Evolutionary conservation across 2,113 vertebrate species (phyloP), one percentile per base, ranked within the genome.

Genomic region (Otolemur garnettii): DNA sequence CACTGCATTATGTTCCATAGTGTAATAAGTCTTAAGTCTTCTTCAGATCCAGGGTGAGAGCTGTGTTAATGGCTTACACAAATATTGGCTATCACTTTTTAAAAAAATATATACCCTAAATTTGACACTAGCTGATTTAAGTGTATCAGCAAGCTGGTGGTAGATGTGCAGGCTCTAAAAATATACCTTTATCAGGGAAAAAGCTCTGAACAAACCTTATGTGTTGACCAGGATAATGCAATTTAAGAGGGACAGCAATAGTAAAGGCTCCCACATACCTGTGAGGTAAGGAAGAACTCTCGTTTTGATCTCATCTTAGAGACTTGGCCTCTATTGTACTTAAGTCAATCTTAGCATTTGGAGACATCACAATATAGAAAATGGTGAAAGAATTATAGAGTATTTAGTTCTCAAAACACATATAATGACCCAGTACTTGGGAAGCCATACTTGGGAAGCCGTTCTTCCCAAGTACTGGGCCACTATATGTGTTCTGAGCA

Each of bases 291-390:
- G 62, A 88, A 38, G 12, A 93, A 24, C 33, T 69, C n/a, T 68
- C 50, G 35, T 87, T 96, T 88, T 62, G 57, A 26, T 45, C 22
- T 92, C 53, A 79, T 80, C 50, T 45, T 77, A 87, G 87, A 80
- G 6, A 38, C 10, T 62, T 88, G 59, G 17, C 35, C 13, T 28
- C 13, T 86, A 38, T n/a, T 62, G 24, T 68, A 68, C 53, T 94
- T 91, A 79, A 68, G 12, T 93, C 28, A 94, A 64, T 74, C 35
- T 81, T 45, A 82, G 19, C 26, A 57, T 81, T 66, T 50, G 60
- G 21, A 7, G 50, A 13, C 33, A 81, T 86, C 64, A 78, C 66
- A 84, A 59, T 75, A 38, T 24, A 15, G 10, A 72, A 75, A 64
- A 38, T 68, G 55, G 12, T 83, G 68, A 50, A 12, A 53, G n/a